Percentiles rank a stretch among this genome's conserved stretches.
These are phyloP conservation scores for Ormyrus nitidulus DNA, from an alignment of 2,888 invertebrate genomes.

Conservation along the genomic window DNA sequence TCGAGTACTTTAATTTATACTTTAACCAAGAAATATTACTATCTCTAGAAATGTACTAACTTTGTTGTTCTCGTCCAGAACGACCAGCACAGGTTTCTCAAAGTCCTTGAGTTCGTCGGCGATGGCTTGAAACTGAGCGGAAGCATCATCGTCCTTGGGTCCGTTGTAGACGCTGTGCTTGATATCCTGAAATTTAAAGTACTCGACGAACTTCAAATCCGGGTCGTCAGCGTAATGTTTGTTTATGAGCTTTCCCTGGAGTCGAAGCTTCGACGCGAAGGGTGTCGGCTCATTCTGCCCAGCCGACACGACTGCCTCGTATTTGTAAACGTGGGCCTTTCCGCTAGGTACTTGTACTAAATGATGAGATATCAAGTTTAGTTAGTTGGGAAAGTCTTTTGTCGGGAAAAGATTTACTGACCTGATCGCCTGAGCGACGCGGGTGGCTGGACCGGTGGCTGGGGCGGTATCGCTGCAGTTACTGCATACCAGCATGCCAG, in stretches of 20 bases:
- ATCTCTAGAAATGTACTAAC: not conserved
- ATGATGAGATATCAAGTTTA: too few species aligned
- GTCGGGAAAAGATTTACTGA: not conserved
- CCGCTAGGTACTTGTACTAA: not conserved
- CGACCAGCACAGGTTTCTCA: slow-evolving; percentile 64
- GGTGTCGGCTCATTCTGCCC: slow-evolving; percentile 69
- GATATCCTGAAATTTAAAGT: slow-evolving; percentile 67
- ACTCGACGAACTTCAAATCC: slow-evolving; percentile 62
- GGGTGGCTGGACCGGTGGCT: not conserved
- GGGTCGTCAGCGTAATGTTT: slow-evolving; percentile 63
- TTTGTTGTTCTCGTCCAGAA: slow-evolving; percentile 58
- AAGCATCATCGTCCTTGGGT: slow-evolving; percentile 51
- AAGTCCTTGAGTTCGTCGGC: slow-evolving; percentile 59
- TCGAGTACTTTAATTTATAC: not conserved
- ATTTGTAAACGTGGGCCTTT: slow-evolving; percentile 68
- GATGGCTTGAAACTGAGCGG: slow-evolving; percentile 55
- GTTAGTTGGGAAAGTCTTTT: too few species aligned
- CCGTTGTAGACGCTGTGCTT: slow-evolving; percentile 71
- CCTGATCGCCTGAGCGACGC: not conserved
- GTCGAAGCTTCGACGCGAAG: slow-evolving; percentile 69
- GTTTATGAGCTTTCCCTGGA: slow-evolving; percentile 71
- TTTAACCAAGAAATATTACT: not conserved
- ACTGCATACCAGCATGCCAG: too few species aligned
- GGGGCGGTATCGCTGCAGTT: not conserved
- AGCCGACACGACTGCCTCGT: slow-evolving; percentile 71